Evolutionary conservation across 1,140 invertebrate genomes (phyloP).

Genomic region (Neodiprion lecontei): DNA sequence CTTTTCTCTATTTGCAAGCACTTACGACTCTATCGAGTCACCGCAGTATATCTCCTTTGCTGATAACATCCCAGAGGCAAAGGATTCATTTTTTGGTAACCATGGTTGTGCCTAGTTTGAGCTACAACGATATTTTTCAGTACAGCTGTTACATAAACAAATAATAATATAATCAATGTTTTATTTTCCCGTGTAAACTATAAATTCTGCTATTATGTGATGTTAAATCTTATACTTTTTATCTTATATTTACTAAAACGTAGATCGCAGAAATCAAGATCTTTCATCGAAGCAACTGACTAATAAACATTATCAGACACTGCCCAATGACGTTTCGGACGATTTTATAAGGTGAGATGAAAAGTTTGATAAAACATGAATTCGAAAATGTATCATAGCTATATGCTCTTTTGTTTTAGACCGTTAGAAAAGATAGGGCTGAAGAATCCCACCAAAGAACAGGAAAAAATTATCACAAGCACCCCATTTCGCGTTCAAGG

Average conservation of each 20-base stretch:
- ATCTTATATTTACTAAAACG: slow-evolving; percentile 1
- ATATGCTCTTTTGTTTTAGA: too few relatives aligned
- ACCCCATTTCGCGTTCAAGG: too few relatives aligned
- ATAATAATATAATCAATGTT: background rate
- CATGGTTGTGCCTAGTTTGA: background rate
- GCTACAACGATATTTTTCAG: background rate
- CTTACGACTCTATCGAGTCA: slow-evolving; percentile 26
- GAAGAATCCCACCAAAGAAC: too few relatives aligned
- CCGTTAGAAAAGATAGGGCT: too few relatives aligned
- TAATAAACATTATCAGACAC: too few relatives aligned
- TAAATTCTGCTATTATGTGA: background rate
- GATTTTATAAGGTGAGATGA: too few relatives aligned
- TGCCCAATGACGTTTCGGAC: too few relatives aligned
- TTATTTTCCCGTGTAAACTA: background rate
- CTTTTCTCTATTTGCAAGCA: background rate
- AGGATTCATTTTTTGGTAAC: slow-evolving; percentile 35
- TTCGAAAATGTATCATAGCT: too few relatives aligned
- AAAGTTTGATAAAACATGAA: too few relatives aligned
- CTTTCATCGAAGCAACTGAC: too few relatives aligned
- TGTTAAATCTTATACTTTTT: slow-evolving; percentile 9
- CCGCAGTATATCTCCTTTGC: slow-evolving; percentile 33
- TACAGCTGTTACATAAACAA: background rate
- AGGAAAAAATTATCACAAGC: too few relatives aligned
- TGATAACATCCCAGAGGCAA: background rate
- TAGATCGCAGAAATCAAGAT: background rate